Base-by-base conservation (phyloP, 2,113 vertebrate genomes). In the Chitala chitala region DNA sequence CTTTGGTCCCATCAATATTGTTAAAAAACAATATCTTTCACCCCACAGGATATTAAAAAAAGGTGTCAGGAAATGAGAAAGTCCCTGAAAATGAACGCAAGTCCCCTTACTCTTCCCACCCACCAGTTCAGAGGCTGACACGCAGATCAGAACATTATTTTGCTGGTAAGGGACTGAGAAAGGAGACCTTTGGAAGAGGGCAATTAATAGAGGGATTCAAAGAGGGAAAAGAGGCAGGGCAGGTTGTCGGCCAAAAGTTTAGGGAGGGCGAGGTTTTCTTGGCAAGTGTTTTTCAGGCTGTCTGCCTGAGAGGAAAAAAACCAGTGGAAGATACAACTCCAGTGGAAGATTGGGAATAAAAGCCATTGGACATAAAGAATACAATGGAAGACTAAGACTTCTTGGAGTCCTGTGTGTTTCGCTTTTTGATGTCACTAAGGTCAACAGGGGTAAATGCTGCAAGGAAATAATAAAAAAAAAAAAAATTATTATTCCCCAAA, bases 381-480 rank as follows among this genome's bases (percentile, higher is more conserved):
- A 64, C 78, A 74, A 74, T 9, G 42, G 59, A 73, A 42, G 69
- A 89, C 91, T 95, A 96, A 81, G 93, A 95, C 87, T 95, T 96
- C 86, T 94, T 96, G 78, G 91, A 82, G 64, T 96, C 94, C 82
- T 94, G 94, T 90, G 90, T 89, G 86, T 86, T 93, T 82, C 94
- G 89, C 80, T 92, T 93, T 84, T 91, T 95, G 84, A 96, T 88
- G 79, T 96, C 95, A 8, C 89, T 94, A 88, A 96, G 89, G 89
- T 96, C 95, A 63, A 96, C 88, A 75, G 95, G 95, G 69, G 92
- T 95, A 82, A 96, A 96, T 82, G 93, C 95, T 96, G 88, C 48
- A 77, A 65, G 81, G 31, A 76, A 5, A 9, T 6, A 42, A 76
- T 1, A 68, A 38, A 73, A 31, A 42, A 36, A 17, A n/a, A 20